Evolutionary conservation across 2,888 invertebrate species (phyloP), one percentile per base, ranked within the genome.

Genomic region (Mesoligia furuncula): DNA sequence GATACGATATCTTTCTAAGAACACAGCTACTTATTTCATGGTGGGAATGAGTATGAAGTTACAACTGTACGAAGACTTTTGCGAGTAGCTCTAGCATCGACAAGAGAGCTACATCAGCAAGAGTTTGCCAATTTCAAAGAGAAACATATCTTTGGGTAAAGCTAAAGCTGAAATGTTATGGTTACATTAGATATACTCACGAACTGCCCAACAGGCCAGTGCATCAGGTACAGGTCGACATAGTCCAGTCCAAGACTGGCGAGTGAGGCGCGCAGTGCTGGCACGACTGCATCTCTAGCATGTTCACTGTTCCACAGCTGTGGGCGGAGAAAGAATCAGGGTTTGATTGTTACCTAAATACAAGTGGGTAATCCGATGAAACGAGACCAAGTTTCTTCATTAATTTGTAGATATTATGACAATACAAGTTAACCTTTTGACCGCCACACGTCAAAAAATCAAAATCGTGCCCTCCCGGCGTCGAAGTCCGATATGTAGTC

Each of bases 121-220:
- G 51, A 51, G 51, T 8, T 24, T 51, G 8, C 51, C 51, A 51
- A 24, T 24, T 51, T 51, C 20, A 51, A 51, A 51, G 51, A 24
- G 20, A 20, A 51, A 20, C 2, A 8, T 24, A 8, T 24, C 9
- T 51, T 51, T 51, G 20, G 51, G 9, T 45, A 45, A 45, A 13
- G 45, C 45, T 51, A 51, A 24, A 51, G 51, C 27, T 59, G 15
- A 15, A 59, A n/a, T n/a, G n/a, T n/a, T 7, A 27, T 6, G 27
- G 0, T 15, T 27, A 2, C 15, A 59, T 15, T 27, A n/a, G 31
- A 62, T 61, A 36, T 83, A 93, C 94, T 91, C 66, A 94, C 94
- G 59, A 88, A 91, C 88, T 97, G 98, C 11, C 97, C 98, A 51
- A 98, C 95, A 0, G 98, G 98, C 98, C 98, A 98, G 90, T 99